Percentiles rank a stretch among this genome's conserved stretches.
These are phyloP conservation scores for Marasmarcha lunaedactyla DNA, from an alignment of 2,888 invertebrate species.

Conservation along the genomic window DNA sequence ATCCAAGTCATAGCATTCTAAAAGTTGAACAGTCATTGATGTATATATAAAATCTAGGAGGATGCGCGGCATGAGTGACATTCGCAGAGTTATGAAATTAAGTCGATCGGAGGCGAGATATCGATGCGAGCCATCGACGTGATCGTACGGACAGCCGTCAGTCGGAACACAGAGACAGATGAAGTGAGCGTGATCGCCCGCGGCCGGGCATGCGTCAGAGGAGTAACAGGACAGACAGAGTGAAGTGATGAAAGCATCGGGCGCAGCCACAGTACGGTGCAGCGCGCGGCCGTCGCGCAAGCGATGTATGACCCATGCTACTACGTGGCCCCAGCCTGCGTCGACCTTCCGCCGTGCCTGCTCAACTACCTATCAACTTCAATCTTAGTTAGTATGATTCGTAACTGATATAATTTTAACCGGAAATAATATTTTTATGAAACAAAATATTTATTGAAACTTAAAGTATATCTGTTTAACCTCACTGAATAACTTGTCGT, in stretches of 20 bases:
- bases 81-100: constrained; percentile 57
- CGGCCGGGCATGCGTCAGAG: constrained; percentile 68
- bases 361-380: not conserved
- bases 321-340: constrained; percentile 35
- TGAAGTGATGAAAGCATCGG: constrained; percentile 70
- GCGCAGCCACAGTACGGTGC: constrained; percentile 69
- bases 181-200: constrained; percentile 69
- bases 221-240: constrained; percentile 66
- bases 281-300: constrained; percentile 67
- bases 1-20: not conserved
- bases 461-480: too few relatives aligned
- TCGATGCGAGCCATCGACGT: constrained; percentile 62
- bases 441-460: too few relatives aligned
- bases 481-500: too few relatives aligned
- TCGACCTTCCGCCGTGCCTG: not conserved
- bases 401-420: too few relatives aligned
- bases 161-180: constrained; percentile 67
- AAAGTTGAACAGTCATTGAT: not conserved
- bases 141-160: constrained; percentile 61
- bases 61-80: constrained; percentile 63
- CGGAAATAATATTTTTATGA: too few relatives aligned
- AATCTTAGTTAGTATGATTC: too few relatives aligned
- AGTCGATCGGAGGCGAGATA: constrained; percentile 53
- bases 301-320: constrained; percentile 69
- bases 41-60: constrained; percentile 65